Evolutionary conservation across 2,888 invertebrate species (phyloP), one percentile per base, ranked within the genome.

Genomic region (Ditylenchus weischeri): DNA sequence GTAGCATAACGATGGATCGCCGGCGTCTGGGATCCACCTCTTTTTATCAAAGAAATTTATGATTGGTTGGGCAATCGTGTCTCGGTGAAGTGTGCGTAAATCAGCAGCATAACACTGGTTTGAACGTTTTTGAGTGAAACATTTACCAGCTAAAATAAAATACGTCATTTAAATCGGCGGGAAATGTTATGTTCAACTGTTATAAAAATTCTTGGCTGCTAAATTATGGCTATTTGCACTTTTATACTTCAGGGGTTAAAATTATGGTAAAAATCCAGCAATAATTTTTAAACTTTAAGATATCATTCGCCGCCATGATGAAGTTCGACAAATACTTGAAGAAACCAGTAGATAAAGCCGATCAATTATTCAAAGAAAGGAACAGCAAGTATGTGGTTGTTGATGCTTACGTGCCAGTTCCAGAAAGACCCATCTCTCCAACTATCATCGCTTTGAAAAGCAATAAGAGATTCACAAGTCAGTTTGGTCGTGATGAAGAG

Each of bases 301-400:
- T 11, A 54, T 29, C 54, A 11, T 7, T 23, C 7, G 29, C 11
- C 54, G n/a, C 7, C 13, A 54, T 54, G 54, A 54, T 29, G 54
- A 54, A 29, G 29, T 54, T 54, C 10, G 54, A 54, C 54, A 54
- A 54, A n/a, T 54, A 54, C 8, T 29, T 54, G 23, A 54, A 54
- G 54, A 54, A 54, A 10, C 54, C 54, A 10, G 29, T 54, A 7
- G 54, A 54, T 13, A 54, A 54, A 54, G 21, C 54, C 1, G 10
- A 54, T 13, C 54, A 54, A n/a, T 8, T 54, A 6, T 54, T 54
- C n/a, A 21, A 54, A 21, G 54, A 54, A 29, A 11, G 54, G 11
- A 21, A 54, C 13, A 54, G 54, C n/a, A 54, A 54, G 13, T 54
- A 54, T 29, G n/a, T 21, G 54, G 21, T 21, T 13, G 54, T 54